Conservation (phyloP, 2,888 invertebrate genomes). For the Ichneumon xanthorius region DNA sequence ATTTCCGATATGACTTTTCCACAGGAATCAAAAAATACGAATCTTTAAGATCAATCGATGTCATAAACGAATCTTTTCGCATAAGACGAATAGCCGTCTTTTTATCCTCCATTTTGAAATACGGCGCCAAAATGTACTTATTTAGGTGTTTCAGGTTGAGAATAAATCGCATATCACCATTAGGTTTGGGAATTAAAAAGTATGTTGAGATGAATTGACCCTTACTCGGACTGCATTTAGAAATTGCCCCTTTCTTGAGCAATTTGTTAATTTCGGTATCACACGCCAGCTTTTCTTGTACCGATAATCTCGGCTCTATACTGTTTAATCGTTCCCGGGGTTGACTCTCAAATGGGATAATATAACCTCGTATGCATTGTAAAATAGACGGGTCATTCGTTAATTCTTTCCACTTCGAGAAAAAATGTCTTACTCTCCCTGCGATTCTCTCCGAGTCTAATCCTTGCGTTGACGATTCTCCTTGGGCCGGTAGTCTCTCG, state of each 20-base stretch:
- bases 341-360: too few relatives aligned
- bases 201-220: conserved; percentile 42
- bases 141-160: conserved; percentile 17
- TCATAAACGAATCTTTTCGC: conserved; percentile 22
- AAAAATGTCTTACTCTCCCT: too few relatives aligned
- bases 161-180: conserved; percentile 33
- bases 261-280: too few relatives aligned
- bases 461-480: too few relatives aligned
- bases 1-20: conserved; percentile 25
- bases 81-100: conserved; percentile 31
- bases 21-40: conserved; percentile 47
- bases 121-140: conserved; percentile 27
- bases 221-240: conserved; percentile 4
- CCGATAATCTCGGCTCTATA: too few relatives aligned
- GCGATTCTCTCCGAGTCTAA: too few relatives aligned
- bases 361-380: too few relatives aligned
- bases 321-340: too few relatives aligned
- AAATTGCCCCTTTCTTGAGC: conserved; percentile 47
- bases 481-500: too few relatives aligned
- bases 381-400: too few relatives aligned
- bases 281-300: too few relatives aligned
- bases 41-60: conserved; percentile 33
- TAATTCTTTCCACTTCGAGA: too few relatives aligned
- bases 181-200: conserved; percentile 22
- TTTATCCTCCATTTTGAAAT: conserved; percentile 26